Evolutionary conservation across 2,888 invertebrate species (phyloP).

Genomic region (Cancer borealis): DNA sequence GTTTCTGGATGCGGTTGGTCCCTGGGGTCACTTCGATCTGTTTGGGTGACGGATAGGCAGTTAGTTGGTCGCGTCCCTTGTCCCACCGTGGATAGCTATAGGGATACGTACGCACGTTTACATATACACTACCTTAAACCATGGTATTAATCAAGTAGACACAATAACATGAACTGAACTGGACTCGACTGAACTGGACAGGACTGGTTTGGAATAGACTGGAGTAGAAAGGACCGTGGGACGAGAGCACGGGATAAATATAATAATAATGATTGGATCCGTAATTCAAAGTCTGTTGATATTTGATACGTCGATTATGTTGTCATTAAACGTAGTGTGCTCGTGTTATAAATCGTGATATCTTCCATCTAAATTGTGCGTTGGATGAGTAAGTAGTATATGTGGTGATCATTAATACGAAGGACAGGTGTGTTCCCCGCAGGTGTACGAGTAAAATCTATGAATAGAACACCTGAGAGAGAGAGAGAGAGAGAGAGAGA

Average conservation of each 20-base stretch:
- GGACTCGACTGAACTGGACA: too few species aligned
- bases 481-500: constrained; percentile 10
- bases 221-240: background rate
- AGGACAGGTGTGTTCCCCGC: background rate
- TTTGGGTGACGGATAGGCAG: background rate
- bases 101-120: too few species aligned
- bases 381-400: too few species aligned
- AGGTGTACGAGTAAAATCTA: too few species aligned
- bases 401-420: background rate
- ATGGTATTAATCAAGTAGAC: background rate
- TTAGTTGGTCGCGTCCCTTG: background rate
- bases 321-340: background rate
- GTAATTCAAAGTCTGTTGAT: background rate
- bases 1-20: background rate
- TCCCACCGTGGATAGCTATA: background rate
- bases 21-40: background rate
- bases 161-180: too few species aligned
- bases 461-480: background rate
- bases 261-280: background rate
- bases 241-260: background rate
- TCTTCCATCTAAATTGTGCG: background rate
- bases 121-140: background rate
- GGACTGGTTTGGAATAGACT: too few species aligned
- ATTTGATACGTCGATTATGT: background rate
- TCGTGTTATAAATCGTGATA: background rate